Evolutionary conservation across 2,888 invertebrate species (phyloP), one percentile per base, ranked within the genome.

Genomic region (Stratiomys singularior): DNA sequence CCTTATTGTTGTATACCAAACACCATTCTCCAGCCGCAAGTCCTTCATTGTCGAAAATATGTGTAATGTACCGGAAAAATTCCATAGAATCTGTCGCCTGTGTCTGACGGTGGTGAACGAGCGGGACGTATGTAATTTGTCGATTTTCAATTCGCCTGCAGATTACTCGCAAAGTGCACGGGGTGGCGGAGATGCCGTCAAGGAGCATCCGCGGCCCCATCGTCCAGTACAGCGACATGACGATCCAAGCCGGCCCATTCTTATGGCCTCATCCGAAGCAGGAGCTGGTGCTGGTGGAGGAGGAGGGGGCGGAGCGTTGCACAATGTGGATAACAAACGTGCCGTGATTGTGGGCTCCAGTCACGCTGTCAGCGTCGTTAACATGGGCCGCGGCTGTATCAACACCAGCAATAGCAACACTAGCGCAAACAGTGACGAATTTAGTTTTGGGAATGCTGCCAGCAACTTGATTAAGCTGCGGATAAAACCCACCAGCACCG

Each of bases 71-170:
- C 94, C 94, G 92, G 92, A 93, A 91, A 95, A 94, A 92, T 95
- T 94, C 91, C 94, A 94, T 91, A 94, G 94, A 92, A 93, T 95
- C 90, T 95, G 95, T 93, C 94, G 95, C 90, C 93, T 95, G 92
- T 95, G 95, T 92, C 93, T 95, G 92, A 94, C 94, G 89, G 89
- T 90, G 89, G 90, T 91, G 88, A 90, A 90, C 89, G 91, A 91
- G 88, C 89, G 92, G 90, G 93, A 93, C 90, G 91, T 89, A 90
- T 90, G 88, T 91, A 92, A 90, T 92, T 83, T 87, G 80, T 85
- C 84, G 82, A 86, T 87, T 79, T 87, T 85, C 80, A 37, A 46
- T 30, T 37, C 37, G 60, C 56, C 72, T 23, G 28, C 72, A 28
- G 56, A 44, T 23, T 44, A 15, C 23, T 44, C 46, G 44, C 13